Evolutionary conservation across 2,888 invertebrate species (phyloP), one percentile per base, ranked within the genome.

Genomic region (Ormyrus nitidulus): DNA sequence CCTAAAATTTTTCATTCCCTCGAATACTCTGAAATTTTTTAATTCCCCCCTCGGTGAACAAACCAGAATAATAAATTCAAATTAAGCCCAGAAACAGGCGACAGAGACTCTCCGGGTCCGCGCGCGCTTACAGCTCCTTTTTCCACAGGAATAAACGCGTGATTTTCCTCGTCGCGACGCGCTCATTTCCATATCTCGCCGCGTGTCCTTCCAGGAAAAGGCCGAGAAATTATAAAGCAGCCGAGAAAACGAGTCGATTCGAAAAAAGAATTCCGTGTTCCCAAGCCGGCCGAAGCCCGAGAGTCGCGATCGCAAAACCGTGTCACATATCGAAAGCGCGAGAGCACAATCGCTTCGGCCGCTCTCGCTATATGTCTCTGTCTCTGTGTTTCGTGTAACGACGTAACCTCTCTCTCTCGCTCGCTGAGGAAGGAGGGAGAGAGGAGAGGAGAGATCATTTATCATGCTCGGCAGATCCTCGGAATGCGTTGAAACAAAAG

Each of bases 401-500:
- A 34, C 34, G 34, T 34, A 34, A 34, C 4, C 34, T 51, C n/a
- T 19, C 48, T 44, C 46, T 10, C 59, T 58, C 7, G 62, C 61
- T 74, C 49, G 73, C 46, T 10, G 9, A 2, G 34, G 83, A 53
- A 7, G 11, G 11, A 56, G 4, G 7, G 46, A 58, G 46, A 51
- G 65, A 65, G 13, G 53, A 64, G 54, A 56, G 8, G 84, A 85
- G 84, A 81, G 82, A 85, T 86, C 89, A 90, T 90, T 90, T 90
- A 90, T 90, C 90, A 90, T 85, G 85, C 83, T 80, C 85, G 78
- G 83, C 81, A 84, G 85, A 86, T 86, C 86, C 85, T 87, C 83
- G 85, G 86, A 85, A 86, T 87, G 84, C 83, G 85, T 89, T 88
- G 86, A 90, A 90, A 90, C 90, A 90, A 90, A 90, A 89, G 89